Conservation (phyloP, 2,797 vertebrate genomes). For the Falco rusticolus region DNA sequence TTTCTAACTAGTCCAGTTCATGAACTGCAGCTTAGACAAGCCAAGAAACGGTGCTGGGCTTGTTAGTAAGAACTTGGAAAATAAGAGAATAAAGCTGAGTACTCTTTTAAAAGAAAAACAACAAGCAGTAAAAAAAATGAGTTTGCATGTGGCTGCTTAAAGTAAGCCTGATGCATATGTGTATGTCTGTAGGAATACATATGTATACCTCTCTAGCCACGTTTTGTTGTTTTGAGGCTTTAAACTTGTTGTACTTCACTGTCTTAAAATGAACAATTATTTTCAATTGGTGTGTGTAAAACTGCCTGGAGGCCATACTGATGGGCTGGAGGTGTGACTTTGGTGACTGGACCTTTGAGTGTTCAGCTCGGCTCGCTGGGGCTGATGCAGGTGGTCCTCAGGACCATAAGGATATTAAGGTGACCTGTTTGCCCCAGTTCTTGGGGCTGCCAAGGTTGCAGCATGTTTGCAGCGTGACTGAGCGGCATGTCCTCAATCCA, state of each 20-base stretch:
- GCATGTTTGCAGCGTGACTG: accelerated
- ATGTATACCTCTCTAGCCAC: accelerated
- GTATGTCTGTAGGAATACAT: accelerated
- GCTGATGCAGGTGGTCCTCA: neutral
- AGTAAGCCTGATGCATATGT: neutral
- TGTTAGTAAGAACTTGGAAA: neutral
- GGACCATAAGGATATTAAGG: accelerated
- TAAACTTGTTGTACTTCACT: neutral
- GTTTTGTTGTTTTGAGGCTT: neutral
- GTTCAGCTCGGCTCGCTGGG: neutral
- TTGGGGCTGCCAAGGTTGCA: too few species aligned
- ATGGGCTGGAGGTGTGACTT: neutral
- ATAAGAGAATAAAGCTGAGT: neutral
- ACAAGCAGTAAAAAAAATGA: neutral
- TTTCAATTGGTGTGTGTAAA: neutral
- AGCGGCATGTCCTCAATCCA: accelerated
- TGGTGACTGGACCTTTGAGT: accelerated
- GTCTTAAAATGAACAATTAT: too few species aligned
- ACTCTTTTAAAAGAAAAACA: neutral
- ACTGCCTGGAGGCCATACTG: neutral
- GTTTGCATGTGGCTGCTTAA: neutral
- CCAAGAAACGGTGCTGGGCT: neutral
- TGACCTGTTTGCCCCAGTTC: neutral
- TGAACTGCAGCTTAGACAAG: neutral
- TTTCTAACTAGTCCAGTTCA: neutral